A percentile compares a stretch with the other conserved stretches of the same genome.
These are phyloP conservation scores for Stenotaenia linearis DNA, from an alignment of 2,888 invertebrate species.

Conservation along the genomic window DNA sequence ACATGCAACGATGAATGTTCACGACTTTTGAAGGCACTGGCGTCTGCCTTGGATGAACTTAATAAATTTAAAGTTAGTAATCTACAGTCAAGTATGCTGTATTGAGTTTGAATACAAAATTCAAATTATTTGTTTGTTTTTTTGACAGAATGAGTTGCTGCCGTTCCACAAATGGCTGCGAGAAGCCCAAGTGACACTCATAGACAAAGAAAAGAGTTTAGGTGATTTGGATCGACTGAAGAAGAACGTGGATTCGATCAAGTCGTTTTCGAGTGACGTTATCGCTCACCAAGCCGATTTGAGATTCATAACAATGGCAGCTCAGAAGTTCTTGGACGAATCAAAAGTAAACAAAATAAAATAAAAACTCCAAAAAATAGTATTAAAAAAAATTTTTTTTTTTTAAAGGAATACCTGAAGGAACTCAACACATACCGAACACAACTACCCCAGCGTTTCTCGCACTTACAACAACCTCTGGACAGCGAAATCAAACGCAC, in stretches of 20 bases:
- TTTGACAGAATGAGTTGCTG: slow-evolving; percentile 62
- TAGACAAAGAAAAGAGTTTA: slow-evolving; percentile 77
- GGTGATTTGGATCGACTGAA: slow-evolving; percentile 65
- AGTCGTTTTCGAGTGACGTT: slow-evolving; percentile 82
- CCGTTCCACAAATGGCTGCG: slow-evolving; percentile 80
- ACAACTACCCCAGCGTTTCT: slow-evolving; percentile 64
- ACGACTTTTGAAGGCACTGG: slow-evolving; percentile 66
- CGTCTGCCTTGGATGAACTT: slow-evolving; percentile 79
- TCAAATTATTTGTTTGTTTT: slow-evolving; percentile 27
- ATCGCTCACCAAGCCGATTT: slow-evolving; percentile 94
- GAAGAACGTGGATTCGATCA: slow-evolving; percentile 59
- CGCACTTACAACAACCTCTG: slow-evolving; percentile 65
- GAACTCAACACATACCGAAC: slow-evolving; percentile 82
- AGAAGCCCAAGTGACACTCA: slow-evolving; percentile 67
- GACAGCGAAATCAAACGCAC: slow-evolving; percentile 70
- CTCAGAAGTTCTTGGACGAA: slow-evolving; percentile 92
- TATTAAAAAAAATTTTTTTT: neutral
- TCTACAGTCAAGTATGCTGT: too few species aligned
- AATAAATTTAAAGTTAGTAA: slow-evolving; percentile 64
- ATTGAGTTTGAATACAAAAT: neutral
- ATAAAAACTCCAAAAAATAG: neutral
- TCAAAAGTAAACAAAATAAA: slow-evolving; percentile 61
- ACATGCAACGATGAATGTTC: slow-evolving; percentile 73
- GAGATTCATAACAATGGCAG: slow-evolving; percentile 90
- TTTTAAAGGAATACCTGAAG: slow-evolving; percentile 75